Conservation (phyloP, 2,113 vertebrate genomes). For the Pseudorectes ferrugineus region DNA sequence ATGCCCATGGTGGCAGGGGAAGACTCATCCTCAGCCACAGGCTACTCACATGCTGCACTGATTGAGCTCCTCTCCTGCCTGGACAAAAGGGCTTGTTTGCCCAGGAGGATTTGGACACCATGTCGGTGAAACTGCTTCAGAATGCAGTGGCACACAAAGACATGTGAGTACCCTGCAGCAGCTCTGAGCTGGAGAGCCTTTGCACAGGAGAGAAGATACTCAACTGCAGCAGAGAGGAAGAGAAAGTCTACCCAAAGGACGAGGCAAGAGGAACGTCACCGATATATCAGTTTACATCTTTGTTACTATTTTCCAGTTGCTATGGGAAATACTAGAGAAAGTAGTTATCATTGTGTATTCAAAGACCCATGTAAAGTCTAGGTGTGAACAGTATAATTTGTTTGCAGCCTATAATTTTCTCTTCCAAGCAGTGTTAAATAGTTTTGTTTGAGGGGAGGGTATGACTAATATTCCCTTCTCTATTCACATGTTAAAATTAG, state of each 20-base stretch:
- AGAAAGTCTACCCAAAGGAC: not conserved
- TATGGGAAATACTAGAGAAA: conserved; percentile 51
- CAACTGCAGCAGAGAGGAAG: not conserved
- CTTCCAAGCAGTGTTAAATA: conserved; percentile 42
- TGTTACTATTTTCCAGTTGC: conserved; percentile 49
- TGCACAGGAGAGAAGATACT: not conserved
- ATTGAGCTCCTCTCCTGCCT: not conserved
- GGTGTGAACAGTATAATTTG: conserved; percentile 39
- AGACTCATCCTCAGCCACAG: not conserved
- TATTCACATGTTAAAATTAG: conserved; percentile 36
- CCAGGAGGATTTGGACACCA: not conserved
- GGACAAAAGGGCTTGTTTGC: accelerated
- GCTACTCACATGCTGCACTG: not conserved
- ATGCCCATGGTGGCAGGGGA: not conserved
- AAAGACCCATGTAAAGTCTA: conserved; percentile 44
- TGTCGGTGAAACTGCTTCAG: accelerated
- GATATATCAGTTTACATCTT: not conserved
- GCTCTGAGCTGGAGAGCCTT: not conserved
- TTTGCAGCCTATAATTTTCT: conserved; percentile 49
- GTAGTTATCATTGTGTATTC: not conserved
- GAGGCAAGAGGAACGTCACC: not conserved
- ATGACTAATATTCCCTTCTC: conserved; percentile 9
- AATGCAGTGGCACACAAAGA: not conserved
- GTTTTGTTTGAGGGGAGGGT: not conserved
- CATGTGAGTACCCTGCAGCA: accelerated